Percentiles rank a stretch among this genome's conserved stretches.
These are phyloP conservation scores for Syngnathus acus DNA, from an alignment of 2,797 vertebrate genomes.

Conservation along the genomic window DNA sequence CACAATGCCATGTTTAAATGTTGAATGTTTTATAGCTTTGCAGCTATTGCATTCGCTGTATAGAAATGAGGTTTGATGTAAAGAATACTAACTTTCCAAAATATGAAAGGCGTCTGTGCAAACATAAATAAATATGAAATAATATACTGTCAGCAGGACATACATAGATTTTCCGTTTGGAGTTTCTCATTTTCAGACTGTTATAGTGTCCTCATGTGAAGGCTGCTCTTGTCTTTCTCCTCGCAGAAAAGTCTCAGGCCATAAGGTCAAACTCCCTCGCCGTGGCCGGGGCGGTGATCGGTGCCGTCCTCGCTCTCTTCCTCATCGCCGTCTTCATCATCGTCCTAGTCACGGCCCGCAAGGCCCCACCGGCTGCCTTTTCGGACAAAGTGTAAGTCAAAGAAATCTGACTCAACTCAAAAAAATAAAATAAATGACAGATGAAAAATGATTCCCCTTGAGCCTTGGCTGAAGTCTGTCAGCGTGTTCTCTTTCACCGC, in stretches of 20 bases:
- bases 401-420: slow-evolving; percentile 19
- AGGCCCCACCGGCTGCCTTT: slow-evolving; percentile 72
- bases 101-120: no score
- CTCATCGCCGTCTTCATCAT: slow-evolving; percentile 86
- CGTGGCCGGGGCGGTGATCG: slow-evolving; percentile 87
- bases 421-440: neutral
- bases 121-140: no score
- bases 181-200: no score
- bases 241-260: slow-evolving; percentile 81
- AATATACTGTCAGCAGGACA: no score
- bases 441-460: neutral
- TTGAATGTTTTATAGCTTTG: no score
- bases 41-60: no score
- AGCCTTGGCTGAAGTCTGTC: neutral
- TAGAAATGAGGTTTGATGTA: no score
- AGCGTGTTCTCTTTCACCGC: slow-evolving; percentile 12
- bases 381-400: slow-evolving; percentile 90
- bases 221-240: slow-evolving; percentile 1
- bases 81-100: no score
- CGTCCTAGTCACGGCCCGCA: slow-evolving; percentile 81
- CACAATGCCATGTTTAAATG: no score
- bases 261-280: slow-evolving; percentile 82
- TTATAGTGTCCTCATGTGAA: neutral
- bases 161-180: no score
- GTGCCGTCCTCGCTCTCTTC: slow-evolving; percentile 88